A percentile compares a stretch with the other conserved stretches of the same genome.
Conservation (phyloP, 2,797 vertebrate species). For the Tadarida brasiliensis region DNA sequence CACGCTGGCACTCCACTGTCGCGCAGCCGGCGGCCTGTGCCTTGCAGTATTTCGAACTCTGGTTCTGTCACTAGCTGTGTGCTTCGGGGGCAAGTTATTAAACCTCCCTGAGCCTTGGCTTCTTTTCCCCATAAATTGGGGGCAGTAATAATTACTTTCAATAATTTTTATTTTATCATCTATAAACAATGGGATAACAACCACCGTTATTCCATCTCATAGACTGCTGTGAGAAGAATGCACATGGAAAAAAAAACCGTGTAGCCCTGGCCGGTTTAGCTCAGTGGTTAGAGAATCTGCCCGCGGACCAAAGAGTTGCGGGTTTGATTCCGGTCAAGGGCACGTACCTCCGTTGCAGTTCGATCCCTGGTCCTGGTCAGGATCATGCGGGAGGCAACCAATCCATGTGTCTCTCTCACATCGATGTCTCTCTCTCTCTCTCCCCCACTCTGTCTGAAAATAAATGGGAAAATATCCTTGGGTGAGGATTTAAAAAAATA, state of each 20-base stretch:
- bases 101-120: not conserved
- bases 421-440: no score
- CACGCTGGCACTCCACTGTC: not conserved
- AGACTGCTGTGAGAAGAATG: not conserved
- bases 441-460: no score
- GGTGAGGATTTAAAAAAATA: no score
- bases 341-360: no score
- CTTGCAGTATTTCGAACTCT: not conserved
- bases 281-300: no score
- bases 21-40: not conserved
- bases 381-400: no score
- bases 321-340: no score
- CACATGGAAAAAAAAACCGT: not conserved
- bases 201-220: accelerated
- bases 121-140: not conserved
- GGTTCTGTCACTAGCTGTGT: not conserved
- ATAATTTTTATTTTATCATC: not conserved
- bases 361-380: no score
- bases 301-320: no score
- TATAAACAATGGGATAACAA: not conserved
- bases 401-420: no score
- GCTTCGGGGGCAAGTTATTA: not conserved
- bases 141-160: not conserved
- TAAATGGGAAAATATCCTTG: no score
- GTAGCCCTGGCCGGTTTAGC: no score